A percentile compares a stretch with the other conserved stretches of the same genome.
phyloP scores from a whole-genome alignment of 2,113 vertebrate species.

The Rhizomys pruinosus region DNA sequence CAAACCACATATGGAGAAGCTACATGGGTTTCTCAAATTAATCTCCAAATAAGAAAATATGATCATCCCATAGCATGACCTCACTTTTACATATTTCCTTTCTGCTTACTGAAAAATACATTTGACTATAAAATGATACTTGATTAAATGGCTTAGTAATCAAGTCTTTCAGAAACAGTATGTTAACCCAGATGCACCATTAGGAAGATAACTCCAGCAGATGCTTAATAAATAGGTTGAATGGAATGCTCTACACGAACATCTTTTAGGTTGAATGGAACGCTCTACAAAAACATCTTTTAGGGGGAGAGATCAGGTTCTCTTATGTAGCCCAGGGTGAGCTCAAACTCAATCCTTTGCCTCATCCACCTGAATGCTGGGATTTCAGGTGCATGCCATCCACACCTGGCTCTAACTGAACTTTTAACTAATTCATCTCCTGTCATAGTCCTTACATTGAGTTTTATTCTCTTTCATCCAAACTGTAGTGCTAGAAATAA shows the following conservation, averaged over 20 bases:
- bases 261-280: background rate
- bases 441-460: background rate
- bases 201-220: constrained; percentile 1
- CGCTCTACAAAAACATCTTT: constrained; percentile 1
- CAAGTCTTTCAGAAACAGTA: constrained; percentile 39
- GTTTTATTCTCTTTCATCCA: background rate
- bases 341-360: background rate
- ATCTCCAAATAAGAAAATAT: constrained; percentile 21
- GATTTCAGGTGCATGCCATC: background rate
- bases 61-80: background rate
- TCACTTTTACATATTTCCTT: constrained; percentile 24
- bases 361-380: background rate
- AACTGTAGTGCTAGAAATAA: background rate
- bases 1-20: background rate
- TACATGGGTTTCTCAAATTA: constrained; percentile 12
- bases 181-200: constrained; percentile 32
- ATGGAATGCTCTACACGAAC: background rate
- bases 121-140: background rate
- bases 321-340: background rate
- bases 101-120: constrained; percentile 40
- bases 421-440: constrained; percentile 39
- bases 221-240: constrained; percentile 38
- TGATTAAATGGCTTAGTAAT: constrained; percentile 36
- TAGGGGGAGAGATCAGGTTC: background rate
- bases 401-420: background rate